Base-by-base conservation (phyloP, 2,113 vertebrate species). In the Saccopteryx bilineata region DNA sequence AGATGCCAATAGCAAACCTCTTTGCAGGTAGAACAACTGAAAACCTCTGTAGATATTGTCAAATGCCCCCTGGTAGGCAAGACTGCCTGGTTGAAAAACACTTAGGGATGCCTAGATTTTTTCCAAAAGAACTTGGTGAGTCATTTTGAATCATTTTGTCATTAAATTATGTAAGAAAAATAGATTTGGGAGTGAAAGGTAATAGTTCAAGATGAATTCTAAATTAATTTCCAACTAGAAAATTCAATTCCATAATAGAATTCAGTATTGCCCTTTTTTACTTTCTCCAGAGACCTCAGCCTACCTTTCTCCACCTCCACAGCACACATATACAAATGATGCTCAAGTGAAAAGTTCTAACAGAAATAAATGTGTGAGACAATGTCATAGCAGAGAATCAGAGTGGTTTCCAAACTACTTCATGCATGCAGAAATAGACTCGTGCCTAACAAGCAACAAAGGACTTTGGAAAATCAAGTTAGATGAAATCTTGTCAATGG, bases 401-500 rank as follows among this genome's bases (percentile, higher is more conserved):
- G 60, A 0, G 1, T 13, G 52, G 61, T 79, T 96, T 97, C 81
- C 85, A 94, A 9, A 5, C 68, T 50, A 31, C 31, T 69, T 95
- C 91, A 95, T 33, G 0, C 5, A 46, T 90, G 72, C 48, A 56
- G 86, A 96, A 68, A 87, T 78, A 86, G 46, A 52, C 69, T 86
- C 76, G 5, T 84, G 89, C 71, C 85, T 97, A 93, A 81, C 66
- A 85, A 93, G 81, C 72, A 94, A 95, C 23, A 94, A 66, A 84
- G n/a, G 31, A 87, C 92, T 96, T 11, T 0, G 12, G 69, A 52
- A 82, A 88, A 95, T 94, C 85, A 48, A 86, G 54, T 81, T 87
- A n/a, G 71, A 84, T 87, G 92, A 95, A 11, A 9, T 92, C 87
- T 91, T 95, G 58, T 78, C 91, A 91, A 90, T 96, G 91, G 97